Base-by-base conservation (phyloP, 2,888 invertebrate genomes). In the Leucania comma region DNA sequence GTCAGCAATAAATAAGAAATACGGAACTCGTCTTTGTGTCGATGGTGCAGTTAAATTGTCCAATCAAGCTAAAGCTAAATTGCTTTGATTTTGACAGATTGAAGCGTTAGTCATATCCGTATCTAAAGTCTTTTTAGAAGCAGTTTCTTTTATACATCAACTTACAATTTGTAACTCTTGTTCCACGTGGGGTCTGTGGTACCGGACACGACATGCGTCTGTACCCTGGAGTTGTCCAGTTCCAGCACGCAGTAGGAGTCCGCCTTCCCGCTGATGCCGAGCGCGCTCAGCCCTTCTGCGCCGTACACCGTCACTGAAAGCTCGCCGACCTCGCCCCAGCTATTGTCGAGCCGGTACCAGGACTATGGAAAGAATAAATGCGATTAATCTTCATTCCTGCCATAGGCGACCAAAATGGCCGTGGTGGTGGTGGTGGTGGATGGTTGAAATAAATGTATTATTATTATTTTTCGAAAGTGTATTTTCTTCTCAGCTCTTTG, bases 121-220 rank as follows among this genome's bases (percentile, higher is more conserved):
- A 22, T 22, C 50, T 29, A 3, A 26, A 54, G 54, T 35, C 9
- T 46, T 46, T 46, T 20, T n/a, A 48, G n/a, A 56, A 56, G 3
- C n/a, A 9, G 1, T n/a, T 32, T 6, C n/a, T 22, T 57, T 38
- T 9, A 10, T 3, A 58, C 14, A 8, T 59, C 10, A 48, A 75
- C 95, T 95, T 87, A 96, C 95, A 96, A 95, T 53, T 89, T 91
- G 76, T 90, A 95, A 58, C 88, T 93, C 76, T 95, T 95, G 75
- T 92, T 93, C 95, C 95, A 96, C 17, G 81, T 89, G 2, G 95
- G 95, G 17, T 96, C 94, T 0, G 91, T 85, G 0, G 92, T 90
- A n/a, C 91, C 91, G 29, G 88, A 87, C 1, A 94, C 90, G 0
- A 92, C 90, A 66, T 95, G 95, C 1, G 95, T 95, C 80, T 95